These are phyloP conservation scores for Eurytoma adleriae DNA, from an alignment of 2,888 invertebrate species.

Conservation along the genomic window DNA sequence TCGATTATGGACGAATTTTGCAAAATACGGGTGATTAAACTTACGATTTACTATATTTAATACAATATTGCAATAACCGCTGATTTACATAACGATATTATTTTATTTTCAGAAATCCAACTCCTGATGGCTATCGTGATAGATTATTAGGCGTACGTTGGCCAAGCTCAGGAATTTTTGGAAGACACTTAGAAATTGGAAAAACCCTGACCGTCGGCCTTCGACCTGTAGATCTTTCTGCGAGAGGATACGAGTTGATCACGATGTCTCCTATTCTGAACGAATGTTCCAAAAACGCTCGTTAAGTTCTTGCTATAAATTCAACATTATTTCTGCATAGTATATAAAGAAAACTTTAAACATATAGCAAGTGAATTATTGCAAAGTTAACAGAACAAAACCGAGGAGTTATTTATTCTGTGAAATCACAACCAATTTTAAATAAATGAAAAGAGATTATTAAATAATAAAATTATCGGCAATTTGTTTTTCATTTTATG, in stretches of 20 bases:
- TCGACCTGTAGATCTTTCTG: background rate
- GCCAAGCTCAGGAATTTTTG: slow-evolving; percentile 20
- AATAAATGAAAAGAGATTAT: no score
- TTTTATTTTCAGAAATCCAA: slow-evolving; percentile 38
- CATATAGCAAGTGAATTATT: no score
- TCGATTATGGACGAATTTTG: slow-evolving; percentile 43
- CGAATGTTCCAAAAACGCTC: background rate
- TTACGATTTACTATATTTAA: background rate
- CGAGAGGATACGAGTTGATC: background rate
- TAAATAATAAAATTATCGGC: no score
- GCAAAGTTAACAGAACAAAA: no score
- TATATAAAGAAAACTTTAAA: no score
- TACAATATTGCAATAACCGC: background rate
- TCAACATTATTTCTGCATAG: no score
- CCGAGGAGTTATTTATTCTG: no score
- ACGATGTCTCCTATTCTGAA: background rate
- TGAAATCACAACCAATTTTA: no score
- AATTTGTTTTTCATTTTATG: no score
- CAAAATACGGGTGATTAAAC: slow-evolving; percentile 38
- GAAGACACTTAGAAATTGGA: slow-evolving; percentile 27
- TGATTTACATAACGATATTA: background rate
- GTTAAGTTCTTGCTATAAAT: no score
- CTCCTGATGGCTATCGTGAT: slow-evolving; percentile 14
- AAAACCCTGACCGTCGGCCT: slow-evolving; percentile 1
- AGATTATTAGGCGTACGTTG: background rate